Conservation (phyloP, 2,888 invertebrate genomes). For the Tanytarsus gracilentus region DNA sequence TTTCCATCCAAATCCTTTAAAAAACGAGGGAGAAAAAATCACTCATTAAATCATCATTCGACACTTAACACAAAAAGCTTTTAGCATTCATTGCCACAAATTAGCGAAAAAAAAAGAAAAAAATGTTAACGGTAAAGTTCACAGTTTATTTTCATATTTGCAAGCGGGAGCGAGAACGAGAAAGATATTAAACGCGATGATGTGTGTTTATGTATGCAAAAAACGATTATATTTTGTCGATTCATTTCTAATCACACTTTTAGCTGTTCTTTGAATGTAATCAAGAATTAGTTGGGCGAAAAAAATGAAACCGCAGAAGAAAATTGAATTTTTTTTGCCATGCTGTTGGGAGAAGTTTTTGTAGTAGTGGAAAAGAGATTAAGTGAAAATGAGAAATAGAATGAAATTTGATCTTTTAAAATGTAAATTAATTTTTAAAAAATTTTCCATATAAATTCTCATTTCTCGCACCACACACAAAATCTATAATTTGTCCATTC, state of each 20-base stretch:
- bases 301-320: background rate
- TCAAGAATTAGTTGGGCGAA: background rate
- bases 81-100: constrained; percentile 14
- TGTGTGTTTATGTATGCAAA: constrained; percentile 2
- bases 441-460: no score
- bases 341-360: background rate
- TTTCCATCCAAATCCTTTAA: constrained; percentile 11
- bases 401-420: no score
- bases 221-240: background rate
- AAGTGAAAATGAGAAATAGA: no score
- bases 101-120: constrained; percentile 14
- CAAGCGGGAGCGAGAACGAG: no score
- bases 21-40: background rate
- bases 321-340: background rate
- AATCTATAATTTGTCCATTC: no score
- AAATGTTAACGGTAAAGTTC: constrained; percentile 22
- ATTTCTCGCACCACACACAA: no score
- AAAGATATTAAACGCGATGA: constrained; percentile 4
- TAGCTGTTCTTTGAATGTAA: background rate
- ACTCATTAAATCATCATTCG: background rate
- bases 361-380: no score
- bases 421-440: no score
- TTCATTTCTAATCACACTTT: background rate
- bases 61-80: background rate
- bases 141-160: constrained; percentile 12